Percentiles rank a stretch among this genome's conserved stretches.
Conservation (phyloP, 2,888 invertebrate species). For the Rugalucina vietnamica region DNA sequence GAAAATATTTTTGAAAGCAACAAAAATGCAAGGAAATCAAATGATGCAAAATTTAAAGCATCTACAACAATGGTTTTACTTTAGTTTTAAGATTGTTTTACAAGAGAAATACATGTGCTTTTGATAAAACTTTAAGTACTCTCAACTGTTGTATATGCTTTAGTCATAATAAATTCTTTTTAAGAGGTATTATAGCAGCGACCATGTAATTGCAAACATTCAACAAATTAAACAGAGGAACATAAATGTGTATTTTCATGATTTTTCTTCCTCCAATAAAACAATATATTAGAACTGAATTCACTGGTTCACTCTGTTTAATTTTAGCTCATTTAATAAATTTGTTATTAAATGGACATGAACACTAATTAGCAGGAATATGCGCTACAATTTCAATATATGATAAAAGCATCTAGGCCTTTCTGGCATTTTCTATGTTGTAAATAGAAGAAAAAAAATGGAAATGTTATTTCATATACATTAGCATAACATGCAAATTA, state of each 20-base stretch:
- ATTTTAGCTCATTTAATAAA: neutral
- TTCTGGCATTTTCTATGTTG: neutral
- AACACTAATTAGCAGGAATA: slow-evolving; percentile 2
- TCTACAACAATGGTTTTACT: neutral
- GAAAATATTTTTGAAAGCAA: neutral
- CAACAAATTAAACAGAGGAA: neutral
- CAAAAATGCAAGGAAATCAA: slow-evolving; percentile 9
- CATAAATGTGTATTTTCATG: neutral
- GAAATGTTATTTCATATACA: neutral
- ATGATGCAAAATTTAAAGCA: neutral
- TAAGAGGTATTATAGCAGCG: neutral
- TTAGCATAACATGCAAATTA: neutral
- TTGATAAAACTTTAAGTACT: neutral
- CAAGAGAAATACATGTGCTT: neutral
- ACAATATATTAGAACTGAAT: neutral
- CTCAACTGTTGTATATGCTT: neutral
- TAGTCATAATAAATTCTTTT: neutral
- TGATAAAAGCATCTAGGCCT: slow-evolving; percentile 5
- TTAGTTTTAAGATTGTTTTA: too few species aligned
- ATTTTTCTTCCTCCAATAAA: neutral
- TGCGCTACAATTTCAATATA: slow-evolving; percentile 7
- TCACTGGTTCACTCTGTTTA: neutral
- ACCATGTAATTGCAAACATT: neutral
- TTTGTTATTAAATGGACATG: neutral
- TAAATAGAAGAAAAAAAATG: too few species aligned